Percentiles rank a stretch among this genome's conserved stretches.
phyloP scores from a whole-genome alignment of 2,113 vertebrate species.

The Kryptolebias marmoratus region DNA sequence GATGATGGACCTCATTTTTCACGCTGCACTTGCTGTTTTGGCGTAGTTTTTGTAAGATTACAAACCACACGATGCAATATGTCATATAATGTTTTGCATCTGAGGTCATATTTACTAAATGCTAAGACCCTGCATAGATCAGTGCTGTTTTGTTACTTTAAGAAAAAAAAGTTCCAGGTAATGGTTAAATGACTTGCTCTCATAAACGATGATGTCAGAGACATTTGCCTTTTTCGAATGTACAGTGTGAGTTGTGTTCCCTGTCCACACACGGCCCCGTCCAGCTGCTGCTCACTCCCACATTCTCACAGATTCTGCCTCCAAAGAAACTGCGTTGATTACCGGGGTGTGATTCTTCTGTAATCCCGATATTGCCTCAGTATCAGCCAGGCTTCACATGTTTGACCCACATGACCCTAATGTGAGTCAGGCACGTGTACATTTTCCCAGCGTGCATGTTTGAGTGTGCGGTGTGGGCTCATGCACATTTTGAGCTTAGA shows the following conservation, averaged over 20 bases:
- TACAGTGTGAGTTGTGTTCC: constrained; percentile 14
- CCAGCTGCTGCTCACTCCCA: constrained; percentile 26
- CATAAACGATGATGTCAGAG: constrained; percentile 8
- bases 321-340: constrained; percentile 21
- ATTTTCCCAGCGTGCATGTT: constrained; percentile 45
- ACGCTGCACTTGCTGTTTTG: background rate
- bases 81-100: background rate
- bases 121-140: background rate
- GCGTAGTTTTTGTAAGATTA: background rate
- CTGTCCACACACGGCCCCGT: background rate
- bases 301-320: background rate
- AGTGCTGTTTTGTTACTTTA: background rate
- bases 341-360: constrained; percentile 16
- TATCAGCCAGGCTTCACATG: constrained; percentile 50
- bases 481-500: constrained; percentile 40
- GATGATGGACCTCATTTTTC: background rate
- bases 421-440: constrained; percentile 62
- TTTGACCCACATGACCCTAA: constrained; percentile 60
- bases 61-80: background rate
- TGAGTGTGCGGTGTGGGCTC: constrained; percentile 16
- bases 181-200: background rate
- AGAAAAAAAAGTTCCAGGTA: constrained; percentile 7
- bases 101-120: background rate
- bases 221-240: constrained; percentile 3
- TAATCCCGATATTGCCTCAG: constrained; percentile 30